Evolutionary conservation across 2,113 vertebrate genomes (phyloP).

Genomic region (Gallinago jamesoni): DNA sequence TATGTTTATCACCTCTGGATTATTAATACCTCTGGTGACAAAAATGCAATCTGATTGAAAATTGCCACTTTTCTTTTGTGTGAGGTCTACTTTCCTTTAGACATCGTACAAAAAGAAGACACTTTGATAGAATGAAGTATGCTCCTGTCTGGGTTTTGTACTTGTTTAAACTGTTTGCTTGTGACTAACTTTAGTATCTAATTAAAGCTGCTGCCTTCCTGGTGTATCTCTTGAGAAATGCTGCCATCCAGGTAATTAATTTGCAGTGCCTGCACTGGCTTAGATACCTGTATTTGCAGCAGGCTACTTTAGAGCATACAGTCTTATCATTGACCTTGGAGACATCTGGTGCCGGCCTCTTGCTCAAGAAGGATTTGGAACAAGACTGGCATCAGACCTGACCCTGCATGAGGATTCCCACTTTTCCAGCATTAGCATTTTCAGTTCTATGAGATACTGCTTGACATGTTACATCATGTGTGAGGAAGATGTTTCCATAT

Average conservation of each 20-base stretch:
- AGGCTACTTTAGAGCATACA: background rate
- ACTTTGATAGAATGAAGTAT: background rate
- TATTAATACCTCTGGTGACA: background rate
- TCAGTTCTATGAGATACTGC: background rate
- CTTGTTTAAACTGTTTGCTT: background rate
- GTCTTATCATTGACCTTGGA: background rate
- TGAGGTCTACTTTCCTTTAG: background rate
- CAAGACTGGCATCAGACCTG: background rate
- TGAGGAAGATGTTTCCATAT: background rate
- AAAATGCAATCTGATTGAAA: background rate
- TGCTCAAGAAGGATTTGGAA: background rate
- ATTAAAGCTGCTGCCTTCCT: background rate
- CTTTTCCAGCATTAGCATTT: background rate
- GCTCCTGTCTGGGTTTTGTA: background rate
- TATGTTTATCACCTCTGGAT: background rate
- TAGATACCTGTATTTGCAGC: background rate
- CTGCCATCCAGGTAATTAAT: constrained; percentile 6
- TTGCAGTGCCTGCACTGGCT: background rate
- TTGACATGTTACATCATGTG: background rate
- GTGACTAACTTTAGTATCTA: background rate
- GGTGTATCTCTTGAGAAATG: background rate
- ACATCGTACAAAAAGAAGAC: background rate
- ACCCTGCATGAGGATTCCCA: background rate
- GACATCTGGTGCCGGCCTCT: background rate
- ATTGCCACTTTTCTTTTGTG: background rate